Conservation (phyloP, 2,113 vertebrate species). For the Bothrops jararaca region DNA sequence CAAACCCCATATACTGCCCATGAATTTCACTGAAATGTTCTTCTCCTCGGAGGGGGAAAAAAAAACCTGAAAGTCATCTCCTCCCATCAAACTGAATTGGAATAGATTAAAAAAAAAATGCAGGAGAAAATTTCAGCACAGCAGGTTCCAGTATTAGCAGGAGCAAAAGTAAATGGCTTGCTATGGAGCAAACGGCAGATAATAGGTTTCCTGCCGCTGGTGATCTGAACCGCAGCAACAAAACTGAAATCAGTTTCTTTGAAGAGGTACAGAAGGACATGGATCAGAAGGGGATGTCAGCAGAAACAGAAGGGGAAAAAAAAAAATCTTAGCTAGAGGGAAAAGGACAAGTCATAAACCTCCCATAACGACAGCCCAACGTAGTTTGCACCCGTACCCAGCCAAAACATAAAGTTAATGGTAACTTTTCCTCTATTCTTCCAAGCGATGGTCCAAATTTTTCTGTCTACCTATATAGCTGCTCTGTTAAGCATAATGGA, state of each 20-base stretch:
- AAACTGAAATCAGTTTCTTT: background rate
- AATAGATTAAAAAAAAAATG: background rate
- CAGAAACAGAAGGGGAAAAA: background rate
- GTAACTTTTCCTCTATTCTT: background rate
- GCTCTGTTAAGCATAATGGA: background rate
- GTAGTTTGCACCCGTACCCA: background rate
- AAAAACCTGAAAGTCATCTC: background rate
- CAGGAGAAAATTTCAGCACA: background rate
- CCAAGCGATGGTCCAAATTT: background rate
- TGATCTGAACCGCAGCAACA: background rate
- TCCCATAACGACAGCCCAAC: background rate
- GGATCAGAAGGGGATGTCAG: background rate
- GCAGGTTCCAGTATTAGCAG: background rate
- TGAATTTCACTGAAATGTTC: background rate
- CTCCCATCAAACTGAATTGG: background rate
- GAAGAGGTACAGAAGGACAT: background rate
- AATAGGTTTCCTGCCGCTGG: background rate
- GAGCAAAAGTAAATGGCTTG: background rate
- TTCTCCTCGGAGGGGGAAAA: background rate
- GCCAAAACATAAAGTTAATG: background rate
- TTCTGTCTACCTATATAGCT: background rate
- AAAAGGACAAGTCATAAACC: background rate
- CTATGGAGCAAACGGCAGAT: background rate
- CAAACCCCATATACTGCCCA: background rate
- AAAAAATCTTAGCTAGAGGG: background rate